A percentile compares a stretch with the other conserved stretches of the same genome.
Conservation (phyloP, 2,888 invertebrate species). For the Reticulitermes lucifugus region DNA sequence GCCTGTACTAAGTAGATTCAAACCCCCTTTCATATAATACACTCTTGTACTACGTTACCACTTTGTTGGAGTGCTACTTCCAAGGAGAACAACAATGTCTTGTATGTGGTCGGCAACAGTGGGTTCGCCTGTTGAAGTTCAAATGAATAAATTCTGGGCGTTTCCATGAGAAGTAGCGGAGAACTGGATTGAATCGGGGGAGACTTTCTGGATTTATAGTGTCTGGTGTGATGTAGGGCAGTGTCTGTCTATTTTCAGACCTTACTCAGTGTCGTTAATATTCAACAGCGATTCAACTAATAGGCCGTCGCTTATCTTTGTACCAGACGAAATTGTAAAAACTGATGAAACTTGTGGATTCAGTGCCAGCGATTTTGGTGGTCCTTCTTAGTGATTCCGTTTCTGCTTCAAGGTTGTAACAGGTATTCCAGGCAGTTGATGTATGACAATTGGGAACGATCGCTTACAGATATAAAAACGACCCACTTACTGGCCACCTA, state of each 20-base stretch:
- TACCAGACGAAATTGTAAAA: neutral
- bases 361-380: neutral
- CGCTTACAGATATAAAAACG: too few relatives aligned
- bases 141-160: conserved; percentile 37
- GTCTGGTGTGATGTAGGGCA: conserved; percentile 14
- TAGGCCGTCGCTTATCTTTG: neutral
- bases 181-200: too few relatives aligned
- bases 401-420: neutral
- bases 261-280: conserved; percentile 22
- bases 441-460: too few relatives aligned
- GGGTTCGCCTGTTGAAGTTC: neutral
- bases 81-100: neutral
- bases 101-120: neutral
- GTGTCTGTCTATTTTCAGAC: neutral
- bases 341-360: neutral
- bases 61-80: neutral
- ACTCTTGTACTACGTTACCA: too few relatives aligned
- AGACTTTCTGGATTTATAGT: conserved; percentile 32
- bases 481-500: too few relatives aligned
- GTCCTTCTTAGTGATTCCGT: too few relatives aligned
- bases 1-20: too few relatives aligned
- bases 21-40: too few relatives aligned
- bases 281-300: conserved; percentile 16
- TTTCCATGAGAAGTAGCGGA: neutral
- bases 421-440: too few relatives aligned